A percentile compares a stretch with the other conserved stretches of the same genome.
Conservation (phyloP, 2,113 vertebrate genomes). For the Amazona guildingii region DNA sequence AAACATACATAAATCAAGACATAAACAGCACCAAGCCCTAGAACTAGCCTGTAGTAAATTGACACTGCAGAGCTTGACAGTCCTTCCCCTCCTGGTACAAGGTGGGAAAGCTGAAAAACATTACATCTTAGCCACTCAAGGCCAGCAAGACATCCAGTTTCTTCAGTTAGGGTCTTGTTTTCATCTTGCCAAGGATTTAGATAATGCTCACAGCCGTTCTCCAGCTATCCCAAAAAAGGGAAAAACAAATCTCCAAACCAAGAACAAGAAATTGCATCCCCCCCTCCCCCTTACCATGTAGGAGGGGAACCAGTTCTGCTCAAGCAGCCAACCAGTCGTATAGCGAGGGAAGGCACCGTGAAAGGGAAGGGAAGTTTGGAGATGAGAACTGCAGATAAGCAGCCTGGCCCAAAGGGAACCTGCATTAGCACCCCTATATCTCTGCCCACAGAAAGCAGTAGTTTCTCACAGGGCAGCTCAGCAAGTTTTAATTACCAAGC, state of each 20-base stretch:
- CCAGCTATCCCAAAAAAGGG: conserved; percentile 34
- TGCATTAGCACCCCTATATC: rapidly evolving
- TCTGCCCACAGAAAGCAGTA: background rate
- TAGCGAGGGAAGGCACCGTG: background rate
- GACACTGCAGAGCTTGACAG: background rate
- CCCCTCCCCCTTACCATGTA: rapidly evolving
- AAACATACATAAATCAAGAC: rapidly evolving
- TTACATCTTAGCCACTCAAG: background rate
- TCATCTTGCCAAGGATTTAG: background rate
- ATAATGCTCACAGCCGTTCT: background rate
- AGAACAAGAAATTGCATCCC: background rate
- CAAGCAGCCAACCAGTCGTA: rapidly evolving
- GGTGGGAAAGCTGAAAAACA: background rate
- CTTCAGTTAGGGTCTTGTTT: background rate
- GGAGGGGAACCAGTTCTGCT: background rate
- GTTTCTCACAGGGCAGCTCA: background rate
- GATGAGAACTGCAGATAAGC: background rate
- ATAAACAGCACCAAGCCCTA: background rate
- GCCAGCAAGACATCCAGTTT: background rate
- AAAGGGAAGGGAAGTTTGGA: background rate
- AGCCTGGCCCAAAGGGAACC: background rate
- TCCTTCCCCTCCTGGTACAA: background rate
- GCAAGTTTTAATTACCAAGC: background rate
- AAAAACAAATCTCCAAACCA: background rate
- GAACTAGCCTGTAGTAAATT: rapidly evolving